Conservation (phyloP, 2,797 vertebrate species). For the Molossus alvarezi region DNA sequence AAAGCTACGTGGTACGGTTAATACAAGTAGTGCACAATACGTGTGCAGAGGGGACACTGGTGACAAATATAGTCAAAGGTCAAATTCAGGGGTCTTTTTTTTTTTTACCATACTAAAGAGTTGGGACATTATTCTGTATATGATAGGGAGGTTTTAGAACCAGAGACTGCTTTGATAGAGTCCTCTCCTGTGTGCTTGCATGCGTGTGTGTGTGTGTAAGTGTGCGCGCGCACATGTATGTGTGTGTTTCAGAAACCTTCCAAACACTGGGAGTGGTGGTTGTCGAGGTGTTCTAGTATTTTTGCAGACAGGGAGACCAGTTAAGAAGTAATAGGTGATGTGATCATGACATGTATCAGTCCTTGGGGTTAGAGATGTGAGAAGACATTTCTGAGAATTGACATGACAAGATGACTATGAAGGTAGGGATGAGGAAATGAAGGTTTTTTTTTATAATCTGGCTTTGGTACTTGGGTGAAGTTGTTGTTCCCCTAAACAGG, state of each 20-base stretch:
- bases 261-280: neutral
- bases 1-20: neutral
- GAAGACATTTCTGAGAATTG: slow-evolving; percentile 35
- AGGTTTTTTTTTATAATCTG: neutral
- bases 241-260: neutral
- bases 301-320: no score
- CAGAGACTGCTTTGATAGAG: slow-evolving; percentile 13
- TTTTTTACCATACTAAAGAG: neutral
- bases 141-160: neutral
- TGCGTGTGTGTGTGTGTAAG: neutral
- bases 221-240: neutral
- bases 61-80: neutral
- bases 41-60: neutral
- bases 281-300: neutral
- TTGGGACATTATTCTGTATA: neutral
- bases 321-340: neutral
- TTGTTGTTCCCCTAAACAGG: slow-evolving; percentile 22
- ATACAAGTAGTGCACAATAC: neutral
- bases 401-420: neutral
- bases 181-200: neutral
- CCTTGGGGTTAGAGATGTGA: neutral
- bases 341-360: neutral
- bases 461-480: neutral
- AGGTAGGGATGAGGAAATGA: neutral
- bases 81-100: neutral